A percentile compares a stretch with the other conserved stretches of the same genome.
Evolutionary conservation across 2,113 vertebrate genomes (phyloP).

Genomic region (Cromileptes altivelis): DNA sequence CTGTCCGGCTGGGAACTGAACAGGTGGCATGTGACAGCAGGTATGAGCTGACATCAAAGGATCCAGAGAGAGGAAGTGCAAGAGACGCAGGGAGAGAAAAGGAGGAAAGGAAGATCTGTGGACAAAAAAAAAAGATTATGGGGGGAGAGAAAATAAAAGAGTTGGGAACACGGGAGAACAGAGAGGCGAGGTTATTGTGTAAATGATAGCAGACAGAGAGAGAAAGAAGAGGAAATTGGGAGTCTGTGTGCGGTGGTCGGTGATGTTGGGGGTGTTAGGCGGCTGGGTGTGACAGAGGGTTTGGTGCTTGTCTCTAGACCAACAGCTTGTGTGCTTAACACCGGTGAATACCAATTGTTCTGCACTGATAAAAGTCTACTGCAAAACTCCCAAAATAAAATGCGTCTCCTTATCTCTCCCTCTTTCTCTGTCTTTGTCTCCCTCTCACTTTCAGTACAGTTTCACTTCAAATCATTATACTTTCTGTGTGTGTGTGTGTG

Average conservation of each 20-base stretch:
- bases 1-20: constrained; percentile 70
- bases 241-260: constrained; percentile 3
- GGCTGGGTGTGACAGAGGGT: constrained; percentile 27
- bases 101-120: constrained; percentile 33
- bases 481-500: constrained; percentile 6
- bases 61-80: constrained; percentile 42
- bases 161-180: background rate
- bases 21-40: constrained; percentile 83
- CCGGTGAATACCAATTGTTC: constrained; percentile 70
- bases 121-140: constrained; percentile 40
- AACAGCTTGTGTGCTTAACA: constrained; percentile 70
- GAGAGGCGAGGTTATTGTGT: background rate
- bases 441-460: background rate
- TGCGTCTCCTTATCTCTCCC: constrained; percentile 22
- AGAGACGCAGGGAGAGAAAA: constrained; percentile 34
- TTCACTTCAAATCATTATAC: constrained; percentile 11
- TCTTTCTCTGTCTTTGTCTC: constrained; percentile 21
- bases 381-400: constrained; percentile 41
- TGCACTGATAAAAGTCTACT: constrained; percentile 44
- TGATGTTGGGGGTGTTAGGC: constrained; percentile 15
- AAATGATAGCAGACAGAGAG: constrained; percentile 30
- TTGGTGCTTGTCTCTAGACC: constrained; percentile 55
- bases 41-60: constrained; percentile 79
- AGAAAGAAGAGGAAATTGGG: constrained; percentile 10
- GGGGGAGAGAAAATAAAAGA: constrained; percentile 16